Base-by-base conservation (phyloP, 2,797 vertebrate species). In the Dicrostonyx torquatus region DNA sequence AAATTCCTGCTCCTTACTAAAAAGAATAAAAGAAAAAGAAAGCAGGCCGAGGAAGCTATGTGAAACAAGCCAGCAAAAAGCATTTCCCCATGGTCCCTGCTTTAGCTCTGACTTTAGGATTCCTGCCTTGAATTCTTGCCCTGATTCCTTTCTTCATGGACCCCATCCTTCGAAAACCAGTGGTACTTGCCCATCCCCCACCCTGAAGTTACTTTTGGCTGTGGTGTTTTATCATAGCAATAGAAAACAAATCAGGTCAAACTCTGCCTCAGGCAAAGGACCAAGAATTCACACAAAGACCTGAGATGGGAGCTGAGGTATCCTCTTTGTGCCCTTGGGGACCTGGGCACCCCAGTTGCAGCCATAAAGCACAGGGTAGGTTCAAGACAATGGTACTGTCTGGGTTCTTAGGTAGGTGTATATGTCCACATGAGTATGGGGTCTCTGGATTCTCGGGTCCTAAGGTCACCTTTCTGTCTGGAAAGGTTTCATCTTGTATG, bases 311-410 rank as follows among this genome's bases (percentile, higher is more conserved):
- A 43, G 53, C 40, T 45, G 53, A 37, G 1, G 2, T 14, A 6
- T 48, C 40, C 37, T 29, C 40, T 96, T 50, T 93, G 43, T 31
- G 13, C 43, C 77, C 40, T 64, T 18, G 90, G 17, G 31, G 70
- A 45, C 45, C 58, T 77, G 58, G 48, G 62, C 92, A 94, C 87
- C 70, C 94, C 58, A 93, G 66, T 94, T 94, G 60, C 89, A 92
- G 90, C 79, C 75, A 58, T 87, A 96, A 88, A 94, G n/a, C 79
- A 96, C 66, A 60, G 91, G 64, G 53, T 95, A 97, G 96, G 75
- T 88, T 84, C 68, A 97, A 94, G 94, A 58, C 66, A 93, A 70
- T 79, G 66, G n/a, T 31, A 96, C 88, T 96, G 95, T 94, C 86
- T 94, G 80, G 66, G 92, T 92, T 95, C 83, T 95, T 96, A 96